Percentiles rank a stretch among this genome's conserved stretches.
These are phyloP conservation scores for Agrochola litura DNA, from an alignment of 2,888 invertebrate genomes.

Conservation along the genomic window DNA sequence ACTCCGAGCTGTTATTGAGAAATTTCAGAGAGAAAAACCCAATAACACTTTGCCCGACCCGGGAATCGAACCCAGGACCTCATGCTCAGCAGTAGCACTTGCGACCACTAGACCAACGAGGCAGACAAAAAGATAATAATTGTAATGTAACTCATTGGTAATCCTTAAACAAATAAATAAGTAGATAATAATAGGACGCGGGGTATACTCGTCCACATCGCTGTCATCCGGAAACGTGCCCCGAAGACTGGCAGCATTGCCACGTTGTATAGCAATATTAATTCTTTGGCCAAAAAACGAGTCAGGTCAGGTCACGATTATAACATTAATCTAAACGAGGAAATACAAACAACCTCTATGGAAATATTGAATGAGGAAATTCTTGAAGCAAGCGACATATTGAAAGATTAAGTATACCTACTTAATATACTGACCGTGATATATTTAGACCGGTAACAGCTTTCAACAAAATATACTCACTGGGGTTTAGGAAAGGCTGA, in stretches of 20 bases:
- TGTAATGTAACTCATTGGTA: too few relatives aligned
- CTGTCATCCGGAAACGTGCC: not conserved
- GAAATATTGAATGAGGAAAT: conserved; percentile 16
- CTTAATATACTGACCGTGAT: not conserved
- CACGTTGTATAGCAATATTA: not conserved
- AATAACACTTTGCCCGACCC: too few relatives aligned
- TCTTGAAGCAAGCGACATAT: not conserved
- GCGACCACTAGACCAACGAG: too few relatives aligned
- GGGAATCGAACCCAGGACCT: too few relatives aligned
- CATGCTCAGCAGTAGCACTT: too few relatives aligned
- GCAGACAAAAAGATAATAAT: too few relatives aligned
- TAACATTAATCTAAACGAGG: conserved; percentile 7
- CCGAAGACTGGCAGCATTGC: not conserved
- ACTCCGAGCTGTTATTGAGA: too few relatives aligned
- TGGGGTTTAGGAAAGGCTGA: not conserved
- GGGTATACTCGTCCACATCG: not conserved
- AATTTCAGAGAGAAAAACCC: too few relatives aligned
- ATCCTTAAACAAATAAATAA: too few relatives aligned
- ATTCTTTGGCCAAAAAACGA: not conserved
- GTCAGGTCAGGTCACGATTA: not conserved
- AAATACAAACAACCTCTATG: not conserved
- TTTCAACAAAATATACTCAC: not conserved
- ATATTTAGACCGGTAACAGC: not conserved
- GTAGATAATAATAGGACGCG: too few relatives aligned
- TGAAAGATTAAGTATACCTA: not conserved